Base-by-base conservation (phyloP, 2,888 invertebrate species). In the Eugnorisma glareosa region DNA sequence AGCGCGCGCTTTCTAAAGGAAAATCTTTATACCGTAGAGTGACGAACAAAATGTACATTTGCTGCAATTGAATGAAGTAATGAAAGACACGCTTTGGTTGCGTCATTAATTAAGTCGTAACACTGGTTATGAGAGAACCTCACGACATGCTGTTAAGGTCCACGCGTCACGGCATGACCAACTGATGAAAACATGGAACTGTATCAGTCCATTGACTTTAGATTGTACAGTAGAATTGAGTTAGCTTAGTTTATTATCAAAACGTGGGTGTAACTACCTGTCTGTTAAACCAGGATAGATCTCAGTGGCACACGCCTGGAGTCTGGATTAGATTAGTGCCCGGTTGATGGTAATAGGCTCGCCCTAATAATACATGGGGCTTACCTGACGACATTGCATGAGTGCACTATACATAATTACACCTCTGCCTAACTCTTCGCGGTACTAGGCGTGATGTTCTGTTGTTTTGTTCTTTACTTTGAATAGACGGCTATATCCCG, bases 91-190 rank as follows among this genome's bases (percentile, higher is more conserved):
- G 66, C 31, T 77, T 75, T 31, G 21, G 13, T 40, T 35, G 24
- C 31, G 11, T 43, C 11, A 76, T n/a, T 43, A 77, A 64, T 66
- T 43, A 51, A 67, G 43, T 13, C 15, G n/a, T 43, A 78, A 78
- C 43, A 35, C 18, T 48, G 70, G 18, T 43, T 72, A 37, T 40
- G 69, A 28, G 13, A 15, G 51, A 37, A 31, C 21, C 18, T 61
- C 51, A 72, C 80, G 80, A 72, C 7, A 77, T 37, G 61, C 43
- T 54, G 28, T n/a, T 70, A 28, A 54, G 63, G 24, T 35, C 45
- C 43, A 54, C 28, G 18, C n/a, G 72, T 54, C 73, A 79, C 18
- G 28, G 10, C 28, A 77, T n/a, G 35, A 45, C 15, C 24, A 48
- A 43, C 51, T 71, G 71, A 63, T 45, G 24, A 51, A 51, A 24